These are phyloP conservation scores for Ibidorhyncha struthersii DNA, from an alignment of 2,113 vertebrate genomes.

Conservation along the genomic window DNA sequence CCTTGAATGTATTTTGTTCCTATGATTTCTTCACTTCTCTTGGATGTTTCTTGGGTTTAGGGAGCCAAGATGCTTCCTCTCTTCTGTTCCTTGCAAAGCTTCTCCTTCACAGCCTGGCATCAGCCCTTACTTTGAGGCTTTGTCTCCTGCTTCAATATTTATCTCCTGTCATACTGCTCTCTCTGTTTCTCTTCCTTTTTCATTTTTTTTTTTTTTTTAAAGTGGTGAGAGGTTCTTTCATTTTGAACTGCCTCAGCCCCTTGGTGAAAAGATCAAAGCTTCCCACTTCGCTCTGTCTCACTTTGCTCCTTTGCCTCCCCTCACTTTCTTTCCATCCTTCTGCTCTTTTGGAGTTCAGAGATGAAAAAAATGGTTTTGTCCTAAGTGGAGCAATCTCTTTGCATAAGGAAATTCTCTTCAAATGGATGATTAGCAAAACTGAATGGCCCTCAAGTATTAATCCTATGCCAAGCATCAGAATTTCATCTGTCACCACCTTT, in stretches of 20 bases:
- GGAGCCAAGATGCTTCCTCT: not conserved
- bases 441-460: conserved; percentile 23
- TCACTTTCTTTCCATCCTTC: conserved; percentile 1
- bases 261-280: conserved; percentile 37
- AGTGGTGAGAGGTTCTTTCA: conserved; percentile 40
- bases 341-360: not conserved
- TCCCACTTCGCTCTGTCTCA: not conserved
- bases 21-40: not conserved
- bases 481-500: conserved; percentile 45
- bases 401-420: conserved; percentile 26
- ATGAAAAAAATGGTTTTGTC: not conserved
- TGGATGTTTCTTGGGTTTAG: not conserved
- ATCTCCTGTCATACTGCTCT: conserved; percentile 1
- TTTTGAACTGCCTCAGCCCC: not conserved
- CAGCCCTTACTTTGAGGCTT: not conserved
- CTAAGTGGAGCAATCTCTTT: not conserved
- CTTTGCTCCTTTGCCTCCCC: not conserved
- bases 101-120: not conserved
- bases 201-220: not conserved
- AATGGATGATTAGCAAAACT: conserved; percentile 15
- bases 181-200: not conserved
- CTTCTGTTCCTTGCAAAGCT: not conserved
- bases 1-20: not conserved
- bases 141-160: not conserved
- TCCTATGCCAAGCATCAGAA: conserved; percentile 6